Conservation (phyloP, 1,140 invertebrate genomes). For the Archegozetes longisetosus region DNA sequence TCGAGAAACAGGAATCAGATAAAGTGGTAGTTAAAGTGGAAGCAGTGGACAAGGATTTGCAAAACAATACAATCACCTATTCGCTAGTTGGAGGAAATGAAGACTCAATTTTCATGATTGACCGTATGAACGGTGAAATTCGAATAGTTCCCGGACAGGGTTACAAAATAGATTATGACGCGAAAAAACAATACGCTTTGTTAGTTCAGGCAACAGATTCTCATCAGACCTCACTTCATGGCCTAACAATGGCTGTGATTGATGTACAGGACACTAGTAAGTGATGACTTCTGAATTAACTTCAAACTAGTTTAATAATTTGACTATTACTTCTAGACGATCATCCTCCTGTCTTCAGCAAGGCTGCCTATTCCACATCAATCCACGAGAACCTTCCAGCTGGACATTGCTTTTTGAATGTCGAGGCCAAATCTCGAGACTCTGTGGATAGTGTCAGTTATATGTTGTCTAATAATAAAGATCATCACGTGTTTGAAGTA, state of each 20-base stretch:
- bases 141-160: conserved; percentile 18
- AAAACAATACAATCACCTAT: conserved; percentile 25
- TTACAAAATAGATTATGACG: conserved; percentile 23
- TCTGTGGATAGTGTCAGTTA: conserved; percentile 24
- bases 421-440: conserved; percentile 23
- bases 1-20: conserved; percentile 21
- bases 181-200: conserved; percentile 22
- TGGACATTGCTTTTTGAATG: conserved; percentile 24
- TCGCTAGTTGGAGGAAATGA: conserved; percentile 26
- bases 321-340: conserved; percentile 19
- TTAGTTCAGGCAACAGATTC: conserved; percentile 26
- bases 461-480: conserved; percentile 1
- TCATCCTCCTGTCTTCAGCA: conserved; percentile 24
- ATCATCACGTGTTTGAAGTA: conserved; percentile 19
- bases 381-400: conserved; percentile 22
- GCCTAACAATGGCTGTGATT: conserved; percentile 25
- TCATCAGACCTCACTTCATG: conserved; percentile 21
- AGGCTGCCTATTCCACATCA: conserved; percentile 23
- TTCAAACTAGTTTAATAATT: background rate
- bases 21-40: conserved; percentile 21
- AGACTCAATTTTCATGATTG: conserved; percentile 25
- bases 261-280: conserved; percentile 23
- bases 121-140: conserved; percentile 24
- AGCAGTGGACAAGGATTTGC: conserved; percentile 25
- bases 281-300: background rate